Evolutionary conservation across 2,888 invertebrate species (phyloP).

Genomic region (Tenthredo notha): DNA sequence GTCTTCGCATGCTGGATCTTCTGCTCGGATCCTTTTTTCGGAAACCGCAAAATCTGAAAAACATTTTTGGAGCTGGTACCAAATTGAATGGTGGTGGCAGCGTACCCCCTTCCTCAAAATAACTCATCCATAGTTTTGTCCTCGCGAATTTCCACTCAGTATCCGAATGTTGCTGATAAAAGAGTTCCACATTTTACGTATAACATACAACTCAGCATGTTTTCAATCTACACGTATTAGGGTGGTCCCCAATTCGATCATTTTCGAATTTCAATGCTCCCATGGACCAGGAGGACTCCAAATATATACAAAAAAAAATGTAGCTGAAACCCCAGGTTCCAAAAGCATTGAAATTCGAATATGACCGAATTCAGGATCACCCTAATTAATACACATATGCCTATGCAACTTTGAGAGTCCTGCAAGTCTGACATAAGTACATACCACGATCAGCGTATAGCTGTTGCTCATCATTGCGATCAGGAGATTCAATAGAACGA

Average conservation of each 20-base stretch:
- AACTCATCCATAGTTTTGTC: constrained; percentile 96
- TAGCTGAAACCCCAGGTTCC: too few relatives aligned
- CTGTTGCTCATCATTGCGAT: constrained; percentile 99
- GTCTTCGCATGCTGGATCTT: constrained; percentile 61
- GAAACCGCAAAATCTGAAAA: constrained; percentile 85
- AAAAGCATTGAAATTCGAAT: too few relatives aligned
- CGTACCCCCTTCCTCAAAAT: constrained; percentile 95
- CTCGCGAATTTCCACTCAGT: constrained; percentile 98
- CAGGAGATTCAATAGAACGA: constrained; percentile 94
- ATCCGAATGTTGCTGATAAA: constrained; percentile 91
- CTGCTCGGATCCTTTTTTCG: constrained; percentile 75
- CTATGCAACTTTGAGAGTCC: not conserved
- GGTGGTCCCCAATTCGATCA: too few relatives aligned
- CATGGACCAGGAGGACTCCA: too few relatives aligned
- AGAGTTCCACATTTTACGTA: constrained; percentile 31
- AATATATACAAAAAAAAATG: too few relatives aligned
- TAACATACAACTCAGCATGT: not conserved
- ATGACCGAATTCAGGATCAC: too few relatives aligned
- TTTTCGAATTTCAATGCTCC: too few relatives aligned
- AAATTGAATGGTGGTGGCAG: constrained; percentile 97
- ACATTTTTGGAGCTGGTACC: constrained; percentile 91
- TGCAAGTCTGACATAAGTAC: constrained; percentile 68
- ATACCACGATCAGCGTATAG: constrained; percentile 94
- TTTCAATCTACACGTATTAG: not conserved
- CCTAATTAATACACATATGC: too few relatives aligned